phyloP scores from a whole-genome alignment of 2,888 invertebrate species.

The Exocentrus adspersus region DNA sequence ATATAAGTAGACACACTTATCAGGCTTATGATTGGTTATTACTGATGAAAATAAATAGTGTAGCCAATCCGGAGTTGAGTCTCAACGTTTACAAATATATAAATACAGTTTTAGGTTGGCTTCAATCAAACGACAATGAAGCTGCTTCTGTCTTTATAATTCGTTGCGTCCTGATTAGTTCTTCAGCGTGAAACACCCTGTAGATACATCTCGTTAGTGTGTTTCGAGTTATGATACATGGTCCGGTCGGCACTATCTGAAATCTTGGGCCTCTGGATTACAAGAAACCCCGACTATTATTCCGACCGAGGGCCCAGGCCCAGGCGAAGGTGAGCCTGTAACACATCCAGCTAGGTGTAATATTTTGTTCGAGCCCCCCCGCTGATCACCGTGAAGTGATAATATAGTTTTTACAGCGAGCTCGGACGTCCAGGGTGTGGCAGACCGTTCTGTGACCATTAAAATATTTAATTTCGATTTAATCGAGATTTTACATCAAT shows the following conservation, averaged over 20 bases:
- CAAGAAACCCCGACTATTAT: conserved; percentile 43
- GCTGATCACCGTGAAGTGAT: conserved; percentile 59
- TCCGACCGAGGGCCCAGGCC: conserved; percentile 26
- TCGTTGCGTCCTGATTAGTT: too few relatives aligned
- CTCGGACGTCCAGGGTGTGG: conserved; percentile 56
- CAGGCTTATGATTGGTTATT: too few relatives aligned
- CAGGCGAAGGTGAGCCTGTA: conserved; percentile 12
- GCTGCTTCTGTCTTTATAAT: too few relatives aligned
- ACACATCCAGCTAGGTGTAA: conserved; percentile 47
- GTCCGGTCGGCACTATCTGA: conserved; percentile 39
- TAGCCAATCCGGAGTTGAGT: conserved; percentile 36
- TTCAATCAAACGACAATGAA: too few relatives aligned
- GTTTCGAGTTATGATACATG: conserved; percentile 38
- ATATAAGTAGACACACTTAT: too few relatives aligned
- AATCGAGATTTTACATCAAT: conserved; percentile 62
- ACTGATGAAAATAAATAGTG: too few relatives aligned
- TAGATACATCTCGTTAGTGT: conserved; percentile 33
- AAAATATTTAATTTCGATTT: conserved; percentile 62
- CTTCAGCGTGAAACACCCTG: background rate
- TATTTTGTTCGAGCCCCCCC: conserved; percentile 59
- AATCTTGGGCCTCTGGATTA: conserved; percentile 46
- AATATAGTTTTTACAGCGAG: conserved; percentile 61
- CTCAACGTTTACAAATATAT: conserved; percentile 29
- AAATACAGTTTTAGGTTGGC: too few relatives aligned
- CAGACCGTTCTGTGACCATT: conserved; percentile 48